Base-by-base conservation (phyloP, 37 sponge, comb jelly and placozoan species). In the Mnemiopsis leidyi region DNA sequence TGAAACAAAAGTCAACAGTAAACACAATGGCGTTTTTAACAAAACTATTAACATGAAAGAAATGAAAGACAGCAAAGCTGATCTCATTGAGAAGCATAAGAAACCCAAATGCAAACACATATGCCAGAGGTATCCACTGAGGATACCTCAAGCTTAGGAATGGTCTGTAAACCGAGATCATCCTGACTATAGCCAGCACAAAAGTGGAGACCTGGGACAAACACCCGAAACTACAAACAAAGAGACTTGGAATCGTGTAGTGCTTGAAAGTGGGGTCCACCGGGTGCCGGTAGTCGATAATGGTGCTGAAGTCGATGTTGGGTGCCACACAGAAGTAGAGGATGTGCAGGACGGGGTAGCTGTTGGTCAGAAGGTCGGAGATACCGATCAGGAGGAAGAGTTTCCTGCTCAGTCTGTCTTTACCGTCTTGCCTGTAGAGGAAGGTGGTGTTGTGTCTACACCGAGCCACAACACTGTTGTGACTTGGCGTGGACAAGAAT, bases 321-420 rank as follows among this genome's bases (percentile, higher is more conserved):
- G 79, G 79, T 1, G 34, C 36, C 1, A 77, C 1, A 20, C 79
- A 77, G 35, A 77, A 77, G 79, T 77, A 77, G 79, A 77, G 79
- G 36, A 77, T 77, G 79, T 77, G 79, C 2, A 77, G 79, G 79
- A 32, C 32, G 1, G 79, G 79, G 79, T 77, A 77, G 36, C 79
- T 77, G 36, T 77, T 77, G 34, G 79, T 77, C 20, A 77, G 26
- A 2, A 77, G 79, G 32, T 77, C 79, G 0, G 79, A 77, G 36
- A 18, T 31, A 1, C 36, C 79, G 2, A 77, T 77, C 1, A 77
- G 79, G 79, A 77, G 30, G 79, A 77, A 77, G 1, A 77, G 79
- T 36, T 34, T 31, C 16, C 79, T 28, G 36, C 79, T 77, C 35
- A 77, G 36, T 34, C 32, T 77, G 18, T 77, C 36, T 34, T 71